Base-by-base conservation (phyloP, 2,797 vertebrate genomes). In the Rhabdophis nuchalis region DNA sequence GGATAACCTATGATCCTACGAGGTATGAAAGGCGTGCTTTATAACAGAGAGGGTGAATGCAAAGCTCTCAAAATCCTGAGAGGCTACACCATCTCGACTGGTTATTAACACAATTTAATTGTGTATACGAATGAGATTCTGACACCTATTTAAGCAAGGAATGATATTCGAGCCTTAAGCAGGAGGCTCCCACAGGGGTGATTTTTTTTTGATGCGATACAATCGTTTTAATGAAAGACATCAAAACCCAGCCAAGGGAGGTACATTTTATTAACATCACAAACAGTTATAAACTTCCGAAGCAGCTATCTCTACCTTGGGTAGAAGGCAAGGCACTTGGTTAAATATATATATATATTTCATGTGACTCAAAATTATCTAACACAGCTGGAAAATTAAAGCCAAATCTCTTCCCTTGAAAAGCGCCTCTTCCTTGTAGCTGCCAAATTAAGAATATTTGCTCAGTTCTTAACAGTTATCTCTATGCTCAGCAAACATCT, bases 21-120 rank as follows among this genome's bases (percentile, higher is more conserved):
- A 91, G 86, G 29, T 88, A 95, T 96, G 93, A 96, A 96, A 96
- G 94, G 93, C 56, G 85, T 57, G 87, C 91, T 94, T 91, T 94
- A 4, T 77, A 77, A 77, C 18, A 77, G 18, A 32, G 64, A 68
- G n/a, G 23, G 20, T 68, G 90, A 96, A 46, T 86, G 92, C 85
- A 54, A 88, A 46, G 68, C 77, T 95, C 46, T 82, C 94, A 29
- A 90, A 93, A 94, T 93, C 57, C 60, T 87, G 91, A 95, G 94
- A 64, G 90, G 93, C 95, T 96, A 92, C 94, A 95, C 52, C 89
- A 95, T 95, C 46, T 20, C 93, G 85, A 92, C 92, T 72, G 89
- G 93, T 94, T 36, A 94, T 94, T 95, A 96, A 92, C 93, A 94
- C 72, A 23, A 92, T 91, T 89, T 93, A 95, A 96, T 96, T 96